Evolutionary conservation across 2,888 invertebrate genomes (phyloP).

Genomic region (Pyrocoelia pectoralis): DNA sequence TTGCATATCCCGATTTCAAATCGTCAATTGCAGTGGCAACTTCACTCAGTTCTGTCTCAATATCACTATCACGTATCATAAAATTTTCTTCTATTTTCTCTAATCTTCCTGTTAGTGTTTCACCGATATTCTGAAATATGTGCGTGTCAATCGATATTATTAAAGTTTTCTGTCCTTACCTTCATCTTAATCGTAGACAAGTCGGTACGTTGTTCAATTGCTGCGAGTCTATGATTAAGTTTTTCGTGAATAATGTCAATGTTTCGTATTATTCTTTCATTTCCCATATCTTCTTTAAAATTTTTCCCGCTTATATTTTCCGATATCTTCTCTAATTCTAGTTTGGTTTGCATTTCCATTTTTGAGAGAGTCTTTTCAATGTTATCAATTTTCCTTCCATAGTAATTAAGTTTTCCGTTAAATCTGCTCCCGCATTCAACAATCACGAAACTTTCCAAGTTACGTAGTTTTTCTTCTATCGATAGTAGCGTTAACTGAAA

Average conservation of each 20-base stretch:
- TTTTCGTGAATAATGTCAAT: slow-evolving; percentile 59
- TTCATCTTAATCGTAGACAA: slow-evolving; percentile 54
- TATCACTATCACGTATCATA: slow-evolving; percentile 52
- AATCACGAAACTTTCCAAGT: slow-evolving; percentile 55
- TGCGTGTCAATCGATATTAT: too few species aligned
- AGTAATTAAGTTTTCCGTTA: slow-evolving; percentile 58
- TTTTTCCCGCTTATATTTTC: slow-evolving; percentile 58
- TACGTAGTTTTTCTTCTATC: slow-evolving; percentile 57
- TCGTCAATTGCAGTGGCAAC: slow-evolving; percentile 55
- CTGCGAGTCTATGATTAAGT: slow-evolving; percentile 55
- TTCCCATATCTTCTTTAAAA: slow-evolving; percentile 58
- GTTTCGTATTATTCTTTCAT: slow-evolving; percentile 56
- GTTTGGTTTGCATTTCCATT: slow-evolving; percentile 53
- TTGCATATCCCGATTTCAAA: slow-evolving; percentile 47
- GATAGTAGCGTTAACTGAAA: slow-evolving; percentile 53
- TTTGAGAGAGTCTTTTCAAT: slow-evolving; percentile 49
- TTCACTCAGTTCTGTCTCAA: slow-evolving; percentile 55
- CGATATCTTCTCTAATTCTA: slow-evolving; percentile 55
- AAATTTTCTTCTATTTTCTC: slow-evolving; percentile 55
- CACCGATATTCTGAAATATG: slow-evolving; percentile 22
- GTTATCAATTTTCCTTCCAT: slow-evolving; percentile 58
- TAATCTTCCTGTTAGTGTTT: slow-evolving; percentile 45
- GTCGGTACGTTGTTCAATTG: slow-evolving; percentile 57
- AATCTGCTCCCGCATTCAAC: slow-evolving; percentile 54
- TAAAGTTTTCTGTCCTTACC: too few species aligned